These are phyloP conservation scores for Paedocypris sp. DNA, from an alignment of 2,113 vertebrate species.

Conservation along the genomic window DNA sequence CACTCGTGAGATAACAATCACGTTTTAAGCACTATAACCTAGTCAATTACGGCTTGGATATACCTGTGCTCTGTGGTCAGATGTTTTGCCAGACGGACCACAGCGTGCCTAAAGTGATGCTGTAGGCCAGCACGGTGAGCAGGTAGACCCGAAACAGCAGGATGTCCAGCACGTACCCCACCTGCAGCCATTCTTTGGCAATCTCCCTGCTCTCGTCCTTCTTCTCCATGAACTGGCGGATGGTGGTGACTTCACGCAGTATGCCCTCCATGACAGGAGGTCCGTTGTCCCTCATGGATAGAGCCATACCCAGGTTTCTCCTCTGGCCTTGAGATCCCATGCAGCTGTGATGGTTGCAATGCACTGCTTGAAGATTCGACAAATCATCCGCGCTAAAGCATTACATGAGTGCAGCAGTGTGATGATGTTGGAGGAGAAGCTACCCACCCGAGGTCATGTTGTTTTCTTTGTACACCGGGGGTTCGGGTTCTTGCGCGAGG, in stretches of 20 bases:
- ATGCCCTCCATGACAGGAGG: constrained; percentile 54
- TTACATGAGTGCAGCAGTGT: not conserved
- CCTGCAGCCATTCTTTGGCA: constrained; percentile 84
- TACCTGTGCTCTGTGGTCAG: constrained; percentile 45
- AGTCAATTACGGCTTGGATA: constrained; percentile 7
- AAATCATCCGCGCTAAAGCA: too few species aligned
- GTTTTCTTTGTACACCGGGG: constrained; percentile 56
- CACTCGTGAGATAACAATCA: not conserved
- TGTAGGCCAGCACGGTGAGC: constrained; percentile 74
- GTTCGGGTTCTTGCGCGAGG: constrained; percentile 43
- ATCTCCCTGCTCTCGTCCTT: constrained; percentile 70
- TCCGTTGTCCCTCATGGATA: constrained; percentile 43
- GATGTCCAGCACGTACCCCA: constrained; percentile 82
- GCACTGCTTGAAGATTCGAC: constrained; percentile 46
- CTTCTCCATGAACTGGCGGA: constrained; percentile 78
- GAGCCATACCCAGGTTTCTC: constrained; percentile 33
- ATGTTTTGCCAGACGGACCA: constrained; percentile 88
- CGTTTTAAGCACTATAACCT: constrained; percentile 3
- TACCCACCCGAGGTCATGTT: constrained; percentile 50
- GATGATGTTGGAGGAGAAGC: not conserved
- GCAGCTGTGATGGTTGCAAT: constrained; percentile 58
- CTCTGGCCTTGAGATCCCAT: constrained; percentile 51
- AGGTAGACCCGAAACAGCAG: constrained; percentile 87
- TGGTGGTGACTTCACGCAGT: constrained; percentile 71
- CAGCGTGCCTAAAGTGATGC: constrained; percentile 74